Evolutionary conservation across 2,888 invertebrate genomes (phyloP), one percentile per base, ranked within the genome.

Genomic region (Taphrorychus bicolor): DNA sequence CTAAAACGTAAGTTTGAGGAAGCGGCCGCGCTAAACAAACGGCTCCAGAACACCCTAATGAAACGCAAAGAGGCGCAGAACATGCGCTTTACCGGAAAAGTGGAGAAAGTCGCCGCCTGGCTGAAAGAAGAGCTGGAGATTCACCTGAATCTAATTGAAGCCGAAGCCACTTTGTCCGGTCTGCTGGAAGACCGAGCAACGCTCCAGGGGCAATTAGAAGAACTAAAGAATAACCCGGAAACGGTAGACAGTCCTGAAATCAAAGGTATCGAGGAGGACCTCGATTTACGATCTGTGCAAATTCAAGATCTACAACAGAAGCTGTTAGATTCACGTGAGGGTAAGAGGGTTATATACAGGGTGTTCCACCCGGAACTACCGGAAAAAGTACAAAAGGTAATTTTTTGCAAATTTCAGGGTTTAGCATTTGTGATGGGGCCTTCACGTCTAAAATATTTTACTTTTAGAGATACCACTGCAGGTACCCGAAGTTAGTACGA

Each of bases 1-100:
- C 85, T 93, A 5, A 93, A 92, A 74, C 85, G 95, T 32, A 95
- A 95, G 82, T 91, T 95, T 79, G 95, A 96, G 81, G 94, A 95
- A 81, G 93, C 93, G 0, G 88, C 90, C 23, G 92, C 94, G 0
- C 88, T 92, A 9, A 95, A 94, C 74, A 94, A 92, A 80, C 84
- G 94, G 59, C 84, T 94, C 2, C 93, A 93, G 86, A 89, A 89
- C 76, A 89, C 89, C 0, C 75, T 91, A 17, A 87, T 89, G 1
- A 79, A 87, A 9, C 88, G 90, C 72, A 88, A 87, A 75, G 83
- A 18, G 18, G 51, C 51, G 0, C 51, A 51, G 22, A 7, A 51
- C 18, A 51, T 21, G 3, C 4, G 3, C n/a, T 51, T 51, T 1
- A 18, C 21, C 2, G 22, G 21, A 9, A 22, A 21, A 51, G 9